Evolutionary conservation across 2,797 vertebrate genomes (phyloP), one percentile per base, ranked within the genome.

Genomic region (Serranus cabrilla): DNA sequence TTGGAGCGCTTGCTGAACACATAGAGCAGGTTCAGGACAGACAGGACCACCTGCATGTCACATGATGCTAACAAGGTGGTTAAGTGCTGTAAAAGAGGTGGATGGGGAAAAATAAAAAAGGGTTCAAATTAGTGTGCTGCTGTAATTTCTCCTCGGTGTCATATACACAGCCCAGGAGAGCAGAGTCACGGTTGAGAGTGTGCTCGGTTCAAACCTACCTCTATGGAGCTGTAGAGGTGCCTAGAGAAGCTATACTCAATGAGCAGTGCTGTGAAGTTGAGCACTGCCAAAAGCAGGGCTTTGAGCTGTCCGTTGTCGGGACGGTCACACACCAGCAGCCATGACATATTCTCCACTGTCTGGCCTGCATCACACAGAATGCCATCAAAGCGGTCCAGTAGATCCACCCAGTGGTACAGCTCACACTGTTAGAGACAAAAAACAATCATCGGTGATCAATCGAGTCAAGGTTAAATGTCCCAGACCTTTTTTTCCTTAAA

Each of bases 1-100:
- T 99, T 99, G 77, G 98, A 99, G 71, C 98, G 96, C 82, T 99
- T 99, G 93, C 98, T 99, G 95, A 99, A 99, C 83, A 99, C 98
- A 76, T 99, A 99, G 49, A 99, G 96, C 72, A 99, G 96, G 91
- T 99, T 99, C 89, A 99, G 95, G 89, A 99, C 98, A 57, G 98
- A 98, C 91, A 99, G 91, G 82, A 99, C 98, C 93, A 99, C 98
- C 93, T 99, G 98, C 98, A 99, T 99, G 91, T 98, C 98, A 91
- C 97, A 99, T 83, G 98, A 99, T 25, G 98, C 98, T 94, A 99
- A 86, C 89, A 99, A 93, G 72, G 97, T 98, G 79, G 98, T 99
- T 92, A 99, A 94, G 90, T 99, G 98, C 98, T 99, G 92, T 2
- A 78, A 85, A 92, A 27, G 21, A 49, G 60, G n/a, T 43, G 82